phyloP scores from a whole-genome alignment of 1,140 invertebrate genomes.

The Drosophila persimilis region DNA sequence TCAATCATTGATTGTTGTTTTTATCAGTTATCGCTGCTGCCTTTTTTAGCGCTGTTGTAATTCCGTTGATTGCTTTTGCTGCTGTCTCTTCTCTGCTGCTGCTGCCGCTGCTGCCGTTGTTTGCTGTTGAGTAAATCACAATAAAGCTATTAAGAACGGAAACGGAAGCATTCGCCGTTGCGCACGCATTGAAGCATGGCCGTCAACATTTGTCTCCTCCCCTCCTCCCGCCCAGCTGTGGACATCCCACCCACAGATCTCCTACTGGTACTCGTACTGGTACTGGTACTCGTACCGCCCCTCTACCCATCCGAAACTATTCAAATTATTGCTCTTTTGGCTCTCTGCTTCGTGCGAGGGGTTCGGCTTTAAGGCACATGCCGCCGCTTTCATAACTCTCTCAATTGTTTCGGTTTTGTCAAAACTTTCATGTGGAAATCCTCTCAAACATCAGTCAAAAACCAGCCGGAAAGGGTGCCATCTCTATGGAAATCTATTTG shows the following conservation, averaged over 20 bases:
- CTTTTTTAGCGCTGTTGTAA: slow-evolving; percentile 76
- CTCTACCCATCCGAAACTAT: slow-evolving; percentile 2
- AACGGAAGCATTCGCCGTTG: slow-evolving; percentile 81
- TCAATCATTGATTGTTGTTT: slow-evolving; percentile 56
- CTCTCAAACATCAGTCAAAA: too few species aligned
- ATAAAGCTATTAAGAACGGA: slow-evolving; percentile 82
- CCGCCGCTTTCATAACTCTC: slow-evolving; percentile 20
- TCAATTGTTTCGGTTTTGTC: slow-evolving; percentile 4
- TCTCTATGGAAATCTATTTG: too few species aligned
- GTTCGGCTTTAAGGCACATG: not conserved
- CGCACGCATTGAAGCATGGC: slow-evolving; percentile 78
- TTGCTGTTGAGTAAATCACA: slow-evolving; percentile 76
- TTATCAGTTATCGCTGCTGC: slow-evolving; percentile 66
- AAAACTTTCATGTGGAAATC: too few species aligned
- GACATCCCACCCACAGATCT: not conserved
- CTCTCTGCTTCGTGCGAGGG: not conserved
- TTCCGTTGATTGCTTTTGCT: slow-evolving; percentile 73
- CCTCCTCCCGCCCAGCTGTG: not conserved
- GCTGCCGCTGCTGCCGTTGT: slow-evolving; percentile 29
- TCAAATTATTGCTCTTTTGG: too few species aligned
- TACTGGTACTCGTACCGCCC: not conserved
- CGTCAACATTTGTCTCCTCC: slow-evolving; percentile 54
- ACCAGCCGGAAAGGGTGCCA: too few species aligned
- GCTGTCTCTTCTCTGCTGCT: slow-evolving; percentile 25
- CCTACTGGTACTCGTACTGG: slow-evolving; percentile 2